Evolutionary conservation across 1,140 invertebrate species (phyloP), one percentile per base, ranked within the genome.

Genomic region (Temnothorax nylanderi): DNA sequence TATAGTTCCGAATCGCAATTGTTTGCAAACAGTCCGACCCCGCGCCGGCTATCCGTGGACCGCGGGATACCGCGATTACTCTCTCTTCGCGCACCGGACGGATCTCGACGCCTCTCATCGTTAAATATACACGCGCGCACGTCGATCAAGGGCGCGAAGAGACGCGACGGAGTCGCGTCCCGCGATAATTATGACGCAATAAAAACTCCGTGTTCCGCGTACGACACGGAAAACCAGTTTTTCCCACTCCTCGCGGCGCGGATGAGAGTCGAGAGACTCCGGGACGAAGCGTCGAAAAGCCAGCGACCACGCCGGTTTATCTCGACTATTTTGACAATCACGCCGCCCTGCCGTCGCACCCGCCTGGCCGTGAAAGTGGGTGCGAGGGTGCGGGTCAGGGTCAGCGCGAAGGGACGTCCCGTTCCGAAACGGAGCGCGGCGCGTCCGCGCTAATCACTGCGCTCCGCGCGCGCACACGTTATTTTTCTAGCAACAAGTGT

Each of bases 401-500:
- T 10, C 60, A 18, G 0, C 11, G 37, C 41, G 47, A 69, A 54
- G 32, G 18, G 21, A 13, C 41, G 26, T 1, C 1, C 26, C 26
- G 1, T 26, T 26, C 26, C 26, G 26, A 26, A 26, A 26, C 26
- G 26, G 1, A 26, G 26, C 26, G 21, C 41, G 26, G 58, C 47
- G 13, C 10, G 54, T 34, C 32, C 11, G 49, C 41, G 3, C 44
- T 65, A 1, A n/a, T 21, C 74, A 7, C 26, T 78, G 47, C 37
- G 47, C 41, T 51, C 26, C 16, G 3, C 56, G 64, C 62, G 11
- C 60, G 64, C 62, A 51, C 87, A 86, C 54, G 51, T 72, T 26
- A 26, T 26, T 86, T 72, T 67, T 87, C 10, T 88, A 89, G 89
- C 89, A 90, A 90, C 88, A 90, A 90, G 88, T 89, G 88, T 89